A percentile compares a stretch with the other conserved stretches of the same genome.
Conservation (phyloP, 2,797 vertebrate genomes). For the Ammospiza maritima region DNA sequence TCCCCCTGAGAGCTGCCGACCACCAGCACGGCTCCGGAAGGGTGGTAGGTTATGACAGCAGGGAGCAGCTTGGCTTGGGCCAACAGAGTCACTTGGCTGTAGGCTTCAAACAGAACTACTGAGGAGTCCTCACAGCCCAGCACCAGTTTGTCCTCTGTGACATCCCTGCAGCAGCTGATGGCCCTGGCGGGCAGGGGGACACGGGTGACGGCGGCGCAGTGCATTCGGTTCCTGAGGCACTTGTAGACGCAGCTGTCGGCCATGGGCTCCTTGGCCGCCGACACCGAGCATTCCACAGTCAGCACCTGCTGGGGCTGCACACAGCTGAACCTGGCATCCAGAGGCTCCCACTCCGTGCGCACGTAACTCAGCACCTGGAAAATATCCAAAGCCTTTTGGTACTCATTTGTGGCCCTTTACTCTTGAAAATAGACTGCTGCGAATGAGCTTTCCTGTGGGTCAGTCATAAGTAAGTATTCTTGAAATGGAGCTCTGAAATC, state of each 20-base stretch:
- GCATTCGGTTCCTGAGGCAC: conserved; percentile 79
- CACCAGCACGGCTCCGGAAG: conserved; percentile 83
- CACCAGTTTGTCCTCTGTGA: conserved; percentile 83
- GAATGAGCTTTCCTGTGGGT: accelerated
- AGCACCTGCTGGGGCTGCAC: conserved; percentile 86
- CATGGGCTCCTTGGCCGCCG: conserved; percentile 71
- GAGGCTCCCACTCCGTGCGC: conserved; percentile 83
- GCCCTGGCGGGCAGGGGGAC: conserved; percentile 83
- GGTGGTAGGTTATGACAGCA: conserved; percentile 86
- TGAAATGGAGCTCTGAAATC: neutral
- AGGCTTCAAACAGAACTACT: conserved; percentile 86
- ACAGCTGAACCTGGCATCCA: conserved; percentile 87
- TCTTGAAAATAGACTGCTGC: neutral
- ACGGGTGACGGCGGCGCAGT: conserved; percentile 79
- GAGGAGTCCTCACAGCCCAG: conserved; percentile 91
- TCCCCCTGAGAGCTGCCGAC: conserved; percentile 88
- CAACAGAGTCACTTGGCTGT: conserved; percentile 79
- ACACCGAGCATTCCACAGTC: conserved; percentile 83
- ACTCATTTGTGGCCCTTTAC: neutral
- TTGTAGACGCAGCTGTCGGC: conserved; percentile 86
- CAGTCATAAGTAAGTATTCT: accelerated
- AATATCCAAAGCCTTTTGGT: neutral
- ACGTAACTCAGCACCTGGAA: conserved; percentile 85
- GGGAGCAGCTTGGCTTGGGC: conserved; percentile 84
- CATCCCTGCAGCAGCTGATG: conserved; percentile 84